These are phyloP conservation scores for Neodiprion pinetum DNA, from an alignment of 1,140 invertebrate species.

Conservation along the genomic window DNA sequence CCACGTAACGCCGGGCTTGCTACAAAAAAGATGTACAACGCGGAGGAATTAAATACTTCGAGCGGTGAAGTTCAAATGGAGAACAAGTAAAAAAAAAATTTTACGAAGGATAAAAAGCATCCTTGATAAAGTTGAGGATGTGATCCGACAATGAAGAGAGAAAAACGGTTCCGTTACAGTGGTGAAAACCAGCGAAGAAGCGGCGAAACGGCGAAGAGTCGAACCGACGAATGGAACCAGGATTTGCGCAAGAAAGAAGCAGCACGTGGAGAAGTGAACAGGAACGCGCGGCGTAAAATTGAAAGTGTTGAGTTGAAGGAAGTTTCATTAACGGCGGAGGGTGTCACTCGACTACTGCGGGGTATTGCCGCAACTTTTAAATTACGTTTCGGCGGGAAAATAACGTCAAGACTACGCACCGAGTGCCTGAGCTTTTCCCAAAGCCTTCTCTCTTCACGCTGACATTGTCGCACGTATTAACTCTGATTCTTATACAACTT, in stretches of 20 bases:
- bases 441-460: background rate
- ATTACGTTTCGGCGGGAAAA: slow-evolving; percentile 55
- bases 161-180: slow-evolving; percentile 8
- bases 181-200: background rate
- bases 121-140: slow-evolving; percentile 7
- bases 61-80: background rate
- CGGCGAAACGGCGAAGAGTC: background rate
- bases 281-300: slow-evolving; percentile 47
- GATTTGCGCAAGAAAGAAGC: slow-evolving; percentile 12
- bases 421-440: slow-evolving; percentile 8
- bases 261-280: slow-evolving; percentile 5
- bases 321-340: slow-evolving; percentile 57
- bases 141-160: slow-evolving; percentile 17
- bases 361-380: slow-evolving; percentile 55
- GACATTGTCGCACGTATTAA: too few species aligned
- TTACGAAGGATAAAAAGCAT: background rate
- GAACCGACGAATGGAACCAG: slow-evolving; percentile 4
- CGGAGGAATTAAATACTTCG: too few species aligned
- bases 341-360: slow-evolving; percentile 28
- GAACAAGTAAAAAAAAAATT: background rate
- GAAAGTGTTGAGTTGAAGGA: slow-evolving; percentile 49
- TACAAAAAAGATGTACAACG: background rate
- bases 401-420: slow-evolving; percentile 29
- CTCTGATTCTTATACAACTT: too few species aligned
- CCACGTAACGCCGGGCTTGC: background rate